Conservation (phyloP, 2,113 vertebrate species). For the Hipposideros armiger region DNA sequence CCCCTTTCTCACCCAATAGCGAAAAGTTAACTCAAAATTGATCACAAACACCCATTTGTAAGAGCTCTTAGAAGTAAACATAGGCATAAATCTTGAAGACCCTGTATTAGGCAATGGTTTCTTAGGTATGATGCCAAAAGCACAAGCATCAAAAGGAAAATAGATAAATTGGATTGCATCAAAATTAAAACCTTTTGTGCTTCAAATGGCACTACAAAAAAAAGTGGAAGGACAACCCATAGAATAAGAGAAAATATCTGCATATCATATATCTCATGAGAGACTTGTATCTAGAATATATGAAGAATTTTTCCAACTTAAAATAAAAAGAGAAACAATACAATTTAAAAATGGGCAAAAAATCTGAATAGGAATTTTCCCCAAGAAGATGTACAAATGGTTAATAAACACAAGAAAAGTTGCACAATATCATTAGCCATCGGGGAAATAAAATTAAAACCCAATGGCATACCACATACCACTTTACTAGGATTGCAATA, state of each 20-base stretch:
- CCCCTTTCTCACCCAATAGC: background rate
- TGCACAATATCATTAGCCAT: background rate
- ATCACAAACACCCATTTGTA: background rate
- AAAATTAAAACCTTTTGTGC: background rate
- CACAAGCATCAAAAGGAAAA: background rate
- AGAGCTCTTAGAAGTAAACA: background rate
- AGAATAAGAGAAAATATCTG: background rate
- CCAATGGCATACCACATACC: background rate
- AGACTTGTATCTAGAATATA: background rate
- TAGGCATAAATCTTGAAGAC: background rate
- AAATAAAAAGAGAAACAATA: background rate
- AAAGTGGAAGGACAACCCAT: background rate
- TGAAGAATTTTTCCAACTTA: background rate
- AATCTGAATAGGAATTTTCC: background rate
- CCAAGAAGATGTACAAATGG: background rate
- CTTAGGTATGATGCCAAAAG: background rate
- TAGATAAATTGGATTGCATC: background rate
- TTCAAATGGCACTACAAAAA: background rate
- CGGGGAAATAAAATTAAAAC: background rate
- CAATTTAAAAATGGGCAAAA: background rate
- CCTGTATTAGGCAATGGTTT: background rate
- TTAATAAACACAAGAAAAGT: background rate
- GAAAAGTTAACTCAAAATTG: slow-evolving; percentile 23
- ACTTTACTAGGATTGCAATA: background rate
- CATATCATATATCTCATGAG: background rate